Percentiles rank a stretch among this genome's conserved stretches.
Evolutionary conservation across 1,140 invertebrate genomes (phyloP).

Genomic region (Hylaeus anthracinus): DNA sequence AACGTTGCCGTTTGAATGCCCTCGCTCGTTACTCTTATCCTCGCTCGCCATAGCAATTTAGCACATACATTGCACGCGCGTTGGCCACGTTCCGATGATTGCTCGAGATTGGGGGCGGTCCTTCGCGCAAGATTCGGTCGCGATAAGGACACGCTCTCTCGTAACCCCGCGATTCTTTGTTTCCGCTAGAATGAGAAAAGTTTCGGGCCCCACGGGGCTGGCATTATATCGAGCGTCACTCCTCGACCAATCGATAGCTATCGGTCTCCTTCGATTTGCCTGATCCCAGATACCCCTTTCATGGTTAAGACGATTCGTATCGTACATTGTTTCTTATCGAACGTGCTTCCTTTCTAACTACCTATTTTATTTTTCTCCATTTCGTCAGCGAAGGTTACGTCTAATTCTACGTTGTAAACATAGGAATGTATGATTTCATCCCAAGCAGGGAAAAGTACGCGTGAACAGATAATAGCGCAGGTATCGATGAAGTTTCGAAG

Average conservation of each 20-base stretch:
- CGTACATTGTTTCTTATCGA: too few species aligned
- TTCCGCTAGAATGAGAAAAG: not conserved
- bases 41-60: constrained; percentile 63
- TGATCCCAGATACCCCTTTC: not conserved
- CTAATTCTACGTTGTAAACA: too few species aligned
- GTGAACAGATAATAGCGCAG: too few species aligned
- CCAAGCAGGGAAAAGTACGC: too few species aligned
- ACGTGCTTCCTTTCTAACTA: too few species aligned
- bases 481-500: too few species aligned
- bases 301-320: not conserved
- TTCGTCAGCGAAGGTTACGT: too few species aligned
- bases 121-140: constrained; percentile 29
- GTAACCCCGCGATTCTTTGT: not conserved
- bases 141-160: constrained; percentile 33
- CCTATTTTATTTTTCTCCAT: too few species aligned
- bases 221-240: not conserved
- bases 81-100: constrained; percentile 73
- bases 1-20: constrained; percentile 1
- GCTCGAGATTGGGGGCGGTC: constrained; percentile 65
- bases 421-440: too few species aligned
- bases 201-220: not conserved
- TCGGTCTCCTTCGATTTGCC: not conserved
- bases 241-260: not conserved
- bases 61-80: constrained; percentile 73
- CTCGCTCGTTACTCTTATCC: constrained; percentile 62